Evolutionary conservation across 2,797 vertebrate genomes (phyloP), one percentile per base, ranked within the genome.

Genomic region (Crypturellus tataupa): DNA sequence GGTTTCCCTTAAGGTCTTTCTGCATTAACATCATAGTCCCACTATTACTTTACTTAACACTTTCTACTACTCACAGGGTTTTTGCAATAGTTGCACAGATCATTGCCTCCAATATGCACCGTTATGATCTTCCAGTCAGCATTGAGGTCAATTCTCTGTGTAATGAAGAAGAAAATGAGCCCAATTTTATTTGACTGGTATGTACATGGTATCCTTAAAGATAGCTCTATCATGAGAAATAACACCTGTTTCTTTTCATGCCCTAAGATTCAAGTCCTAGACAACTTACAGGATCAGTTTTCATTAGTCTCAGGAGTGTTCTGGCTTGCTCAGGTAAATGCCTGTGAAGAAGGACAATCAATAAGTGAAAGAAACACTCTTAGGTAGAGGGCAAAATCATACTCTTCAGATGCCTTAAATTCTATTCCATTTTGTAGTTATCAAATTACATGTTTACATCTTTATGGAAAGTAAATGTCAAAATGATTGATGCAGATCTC

Each of bases 51-150:
- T 35, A 73, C 21, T 63, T 59, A 59, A 69, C 55, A 19, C 55
- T n/a, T 72, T 72, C 27, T 58, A 15, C 31, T 65, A 89, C 98
- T 98, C 96, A 99, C 99, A 65, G 94, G 97, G 94, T 99, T 98
- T 2, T 95, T 97, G 97, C 99, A 99, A 94, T 97, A 98, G 95
- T 96, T 98, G 96, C 99, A 99, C 11, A 99, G 87, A 94, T 99
- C 99, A 2, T 98, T 98, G 84, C 93, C 96, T 76, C 99, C 98
- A 17, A 99, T 97, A 68, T 98, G 98, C 96, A 99, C 77, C 0
- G 99, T 99, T 97, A 99, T 98, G 93, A 99, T 95, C 97, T 99
- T 99, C 99, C 99, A 99, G 97, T 99, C 98, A 4, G 96, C 98
- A 6, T 94, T 39, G 87, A 99, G 99, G 97, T 99, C 95, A 49